These are phyloP conservation scores for Machimus rusticus DNA, from an alignment of 2,888 invertebrate genomes.

Conservation along the genomic window DNA sequence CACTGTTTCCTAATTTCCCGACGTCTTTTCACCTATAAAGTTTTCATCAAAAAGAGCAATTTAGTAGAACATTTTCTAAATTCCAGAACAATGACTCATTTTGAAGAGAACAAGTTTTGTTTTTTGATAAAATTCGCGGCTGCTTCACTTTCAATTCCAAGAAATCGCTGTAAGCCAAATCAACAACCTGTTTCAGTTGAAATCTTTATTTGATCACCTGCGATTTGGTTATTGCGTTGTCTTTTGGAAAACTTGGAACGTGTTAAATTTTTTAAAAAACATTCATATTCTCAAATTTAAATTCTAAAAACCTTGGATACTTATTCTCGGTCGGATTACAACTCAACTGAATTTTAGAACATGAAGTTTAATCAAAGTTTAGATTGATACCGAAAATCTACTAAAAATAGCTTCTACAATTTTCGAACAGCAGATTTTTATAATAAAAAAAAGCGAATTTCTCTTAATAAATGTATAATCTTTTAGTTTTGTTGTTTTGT, in stretches of 20 bases:
- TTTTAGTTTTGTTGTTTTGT: slow-evolving; percentile 29
- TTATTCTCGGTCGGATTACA: too few species aligned
- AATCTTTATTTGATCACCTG: not conserved
- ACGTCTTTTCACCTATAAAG: not conserved
- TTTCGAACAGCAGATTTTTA: not conserved
- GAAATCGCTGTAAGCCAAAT: not conserved
- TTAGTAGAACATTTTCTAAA: too few species aligned
- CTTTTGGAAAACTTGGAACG: not conserved
- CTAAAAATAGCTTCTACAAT: not conserved
- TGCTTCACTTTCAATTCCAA: not conserved
- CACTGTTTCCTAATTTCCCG: not conserved
- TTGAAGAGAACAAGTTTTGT: not conserved
- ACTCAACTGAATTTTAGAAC: not conserved
- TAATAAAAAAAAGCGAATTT: slow-evolving; percentile 17
- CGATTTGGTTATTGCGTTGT: not conserved
- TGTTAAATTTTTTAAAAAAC: not conserved
- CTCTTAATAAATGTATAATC: slow-evolving; percentile 11
- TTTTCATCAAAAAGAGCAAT: too few species aligned
- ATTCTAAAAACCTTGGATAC: too few species aligned
- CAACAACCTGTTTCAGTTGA: not conserved
- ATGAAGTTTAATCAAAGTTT: not conserved
- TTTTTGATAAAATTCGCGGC: not conserved
- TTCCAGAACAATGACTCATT: too few species aligned
- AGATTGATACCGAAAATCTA: not conserved
- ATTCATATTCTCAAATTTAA: not conserved